Evolutionary conservation across 2,113 vertebrate species (phyloP).

Genomic region (Pogona vitticeps): DNA sequence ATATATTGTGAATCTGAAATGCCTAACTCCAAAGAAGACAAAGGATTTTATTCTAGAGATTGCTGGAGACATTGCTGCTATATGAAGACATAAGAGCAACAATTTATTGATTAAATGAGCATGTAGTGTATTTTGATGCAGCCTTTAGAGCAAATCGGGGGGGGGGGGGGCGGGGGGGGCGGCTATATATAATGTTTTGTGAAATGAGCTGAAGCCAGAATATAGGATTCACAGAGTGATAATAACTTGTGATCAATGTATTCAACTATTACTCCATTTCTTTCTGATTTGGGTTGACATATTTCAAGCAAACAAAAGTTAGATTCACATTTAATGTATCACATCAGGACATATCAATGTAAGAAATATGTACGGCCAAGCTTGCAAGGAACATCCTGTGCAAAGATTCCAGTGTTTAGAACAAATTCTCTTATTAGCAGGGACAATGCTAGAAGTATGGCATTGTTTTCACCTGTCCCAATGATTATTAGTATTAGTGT

Average conservation of each 20-base stretch:
- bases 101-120: background rate
- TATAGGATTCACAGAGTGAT: background rate
- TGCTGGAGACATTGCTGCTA: background rate
- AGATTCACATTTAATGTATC: background rate
- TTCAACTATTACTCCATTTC: background rate
- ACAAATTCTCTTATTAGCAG: background rate
- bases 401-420: background rate
- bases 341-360: background rate
- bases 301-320: background rate
- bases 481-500: background rate
- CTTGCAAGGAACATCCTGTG: background rate
- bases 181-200: background rate
- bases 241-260: background rate
- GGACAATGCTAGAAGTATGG: background rate
- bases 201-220: background rate
- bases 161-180: background rate
- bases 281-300: background rate
- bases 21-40: background rate
- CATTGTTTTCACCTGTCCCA: fast-evolving
- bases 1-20: background rate
- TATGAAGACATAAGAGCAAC: background rate
- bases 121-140: background rate
- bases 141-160: background rate
- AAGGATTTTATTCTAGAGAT: background rate
- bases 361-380: background rate